Evolutionary conservation across 2,113 vertebrate genomes (phyloP).

Genomic region (Pedionomus torquatus): DNA sequence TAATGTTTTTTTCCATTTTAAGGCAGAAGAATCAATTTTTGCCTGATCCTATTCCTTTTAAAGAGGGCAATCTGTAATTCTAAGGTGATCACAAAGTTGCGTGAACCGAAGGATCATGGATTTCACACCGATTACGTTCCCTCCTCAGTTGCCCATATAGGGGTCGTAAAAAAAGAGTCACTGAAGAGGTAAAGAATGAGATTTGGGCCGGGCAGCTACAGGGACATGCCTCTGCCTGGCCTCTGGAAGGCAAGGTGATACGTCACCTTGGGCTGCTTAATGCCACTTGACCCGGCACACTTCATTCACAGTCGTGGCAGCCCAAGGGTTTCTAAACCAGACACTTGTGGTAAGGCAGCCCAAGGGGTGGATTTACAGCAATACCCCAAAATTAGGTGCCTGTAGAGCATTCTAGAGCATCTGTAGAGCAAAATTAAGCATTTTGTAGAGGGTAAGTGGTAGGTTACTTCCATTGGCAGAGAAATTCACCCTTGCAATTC

Average conservation of each 20-base stretch:
- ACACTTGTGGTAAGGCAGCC: not conserved
- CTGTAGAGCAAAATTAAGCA: no score
- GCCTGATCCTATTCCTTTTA: not conserved
- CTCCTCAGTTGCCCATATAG: not conserved
- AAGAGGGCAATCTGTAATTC: not conserved
- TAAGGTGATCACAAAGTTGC: not conserved
- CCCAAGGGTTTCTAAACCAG: not conserved
- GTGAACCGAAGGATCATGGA: not conserved
- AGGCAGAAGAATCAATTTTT: not conserved
- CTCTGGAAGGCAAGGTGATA: not conserved
- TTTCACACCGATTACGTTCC: fast-evolving
- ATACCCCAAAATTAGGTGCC: not conserved
- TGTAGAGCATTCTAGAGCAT: fast-evolving
- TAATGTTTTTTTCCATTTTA: not conserved
- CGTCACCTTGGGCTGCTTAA: not conserved
- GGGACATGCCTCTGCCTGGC: not conserved
- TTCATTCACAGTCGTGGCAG: not conserved
- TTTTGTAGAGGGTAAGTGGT: not conserved
- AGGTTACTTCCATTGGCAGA: not conserved
- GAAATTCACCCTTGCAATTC: not conserved
- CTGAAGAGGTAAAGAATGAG: not conserved
- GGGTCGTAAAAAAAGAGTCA: not conserved
- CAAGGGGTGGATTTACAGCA: not conserved
- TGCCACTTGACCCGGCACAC: not conserved
- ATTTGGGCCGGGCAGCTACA: not conserved